Percentiles rank a stretch among this genome's conserved stretches.
Conservation (phyloP, 92 coral and sea anemone genomes). For the Epizoanthus fatuus region DNA sequence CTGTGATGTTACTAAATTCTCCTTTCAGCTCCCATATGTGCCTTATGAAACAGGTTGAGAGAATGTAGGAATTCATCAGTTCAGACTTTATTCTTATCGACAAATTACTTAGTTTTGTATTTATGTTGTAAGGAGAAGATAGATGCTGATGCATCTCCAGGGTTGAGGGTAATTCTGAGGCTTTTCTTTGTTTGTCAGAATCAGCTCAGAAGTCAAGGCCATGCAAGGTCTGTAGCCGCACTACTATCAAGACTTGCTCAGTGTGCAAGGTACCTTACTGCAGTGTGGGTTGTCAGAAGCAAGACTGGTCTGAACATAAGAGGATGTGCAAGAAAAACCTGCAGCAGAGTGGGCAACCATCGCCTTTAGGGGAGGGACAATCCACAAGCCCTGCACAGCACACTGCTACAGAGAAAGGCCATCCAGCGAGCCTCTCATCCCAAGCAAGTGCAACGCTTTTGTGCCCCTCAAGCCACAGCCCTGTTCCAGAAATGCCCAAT, state of each 20-base stretch:
- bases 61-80: no score
- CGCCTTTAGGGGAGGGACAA: background rate
- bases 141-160: no score
- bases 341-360: background rate
- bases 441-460: background rate
- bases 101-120: no score
- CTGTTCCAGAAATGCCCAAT: background rate
- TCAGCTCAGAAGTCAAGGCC: constrained; percentile 39
- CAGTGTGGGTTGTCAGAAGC: constrained; percentile 89
- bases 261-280: constrained; percentile 94
- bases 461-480: background rate
- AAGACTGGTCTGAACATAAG: constrained; percentile 89
- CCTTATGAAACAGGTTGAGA: no score
- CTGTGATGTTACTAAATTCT: no score
- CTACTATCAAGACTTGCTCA: constrained; percentile 82
- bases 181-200: background rate
- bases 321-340: constrained; percentile 48
- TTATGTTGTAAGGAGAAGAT: no score
- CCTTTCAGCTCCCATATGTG: no score
- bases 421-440: background rate
- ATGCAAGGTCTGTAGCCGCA: constrained; percentile 82
- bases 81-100: no score
- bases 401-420: background rate
- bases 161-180: background rate
- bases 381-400: background rate